These are phyloP conservation scores for Tilapia sparmanii DNA, from an alignment of 2,113 vertebrate species.

Conservation along the genomic window DNA sequence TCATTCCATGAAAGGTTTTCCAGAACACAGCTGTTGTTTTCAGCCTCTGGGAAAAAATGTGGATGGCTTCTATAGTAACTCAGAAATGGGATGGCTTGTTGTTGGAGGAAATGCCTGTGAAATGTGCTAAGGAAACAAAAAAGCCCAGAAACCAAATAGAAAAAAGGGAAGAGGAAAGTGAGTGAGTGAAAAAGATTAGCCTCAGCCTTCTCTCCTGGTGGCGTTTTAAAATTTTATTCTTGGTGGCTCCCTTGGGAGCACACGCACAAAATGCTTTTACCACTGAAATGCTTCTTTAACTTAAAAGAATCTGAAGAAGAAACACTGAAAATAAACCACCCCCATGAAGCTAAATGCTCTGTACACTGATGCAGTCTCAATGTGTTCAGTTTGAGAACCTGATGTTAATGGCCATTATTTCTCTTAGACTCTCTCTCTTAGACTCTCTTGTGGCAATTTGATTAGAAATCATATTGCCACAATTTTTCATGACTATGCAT, in stretches of 20 bases:
- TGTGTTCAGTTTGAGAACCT: background rate
- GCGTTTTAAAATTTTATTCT: background rate
- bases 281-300: background rate
- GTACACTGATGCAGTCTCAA: background rate
- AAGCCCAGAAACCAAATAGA: background rate
- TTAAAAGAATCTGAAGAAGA: background rate
- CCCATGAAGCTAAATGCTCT: background rate
- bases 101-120: background rate
- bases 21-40: slow-evolving; percentile 11
- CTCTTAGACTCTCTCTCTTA: background rate
- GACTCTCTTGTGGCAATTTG: background rate
- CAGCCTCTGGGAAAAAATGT: background rate
- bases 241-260: background rate
- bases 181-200: background rate
- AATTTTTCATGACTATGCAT: background rate
- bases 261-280: background rate
- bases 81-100: background rate
- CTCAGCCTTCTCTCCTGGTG: background rate
- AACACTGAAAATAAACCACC: background rate
- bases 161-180: background rate
- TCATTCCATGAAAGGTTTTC: slow-evolving; percentile 19
- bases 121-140: slow-evolving; percentile 9
- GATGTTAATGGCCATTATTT: background rate
- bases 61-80: slow-evolving; percentile 27
- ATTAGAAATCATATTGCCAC: background rate